Percentiles rank a stretch among this genome's conserved stretches.
phyloP scores from a whole-genome alignment of 2,888 invertebrate species.

The Alloplasta piceator region DNA sequence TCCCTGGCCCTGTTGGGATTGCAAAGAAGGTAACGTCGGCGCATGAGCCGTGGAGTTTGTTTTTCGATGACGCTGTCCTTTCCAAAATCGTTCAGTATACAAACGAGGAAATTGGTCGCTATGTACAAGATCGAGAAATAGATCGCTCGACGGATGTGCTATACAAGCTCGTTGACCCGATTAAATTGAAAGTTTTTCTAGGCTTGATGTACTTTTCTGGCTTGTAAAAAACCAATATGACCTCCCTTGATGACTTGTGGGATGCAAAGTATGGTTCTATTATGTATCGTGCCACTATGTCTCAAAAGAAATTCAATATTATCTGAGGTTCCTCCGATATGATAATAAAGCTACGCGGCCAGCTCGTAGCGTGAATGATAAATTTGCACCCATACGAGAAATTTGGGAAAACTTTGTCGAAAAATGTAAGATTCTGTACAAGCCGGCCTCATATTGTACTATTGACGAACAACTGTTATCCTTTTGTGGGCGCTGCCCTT shows the following conservation, averaged over 20 bases:
- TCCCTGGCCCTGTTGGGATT: constrained; percentile 20
- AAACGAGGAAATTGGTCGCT: constrained; percentile 9
- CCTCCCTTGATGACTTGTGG: not conserved
- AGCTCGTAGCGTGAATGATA: not conserved
- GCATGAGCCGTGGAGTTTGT: constrained; percentile 16
- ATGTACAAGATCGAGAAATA: constrained; percentile 3
- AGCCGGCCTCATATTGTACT: constrained; percentile 66
- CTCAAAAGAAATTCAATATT: not conserved
- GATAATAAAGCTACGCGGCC: not conserved
- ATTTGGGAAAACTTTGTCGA: constrained; percentile 38
- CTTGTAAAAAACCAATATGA: not conserved
- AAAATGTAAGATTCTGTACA: constrained; percentile 60
- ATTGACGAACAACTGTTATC: constrained; percentile 73
- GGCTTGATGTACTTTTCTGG: constrained; percentile 9
- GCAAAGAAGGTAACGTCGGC: not conserved
- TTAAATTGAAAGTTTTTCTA: constrained; percentile 2
- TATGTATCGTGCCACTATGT: not conserved
- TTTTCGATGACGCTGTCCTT: constrained; percentile 4
- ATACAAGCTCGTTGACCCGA: constrained; percentile 2
- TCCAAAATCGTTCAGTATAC: constrained; percentile 11
- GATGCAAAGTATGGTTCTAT: not conserved
- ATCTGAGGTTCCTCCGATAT: not conserved
- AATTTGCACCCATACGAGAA: constrained; percentile 5
- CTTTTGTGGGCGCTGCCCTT: constrained; percentile 63
- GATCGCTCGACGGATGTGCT: not conserved